Evolutionary conservation across 2,113 vertebrate species (phyloP).

Genomic region (Desmodus rotundus): DNA sequence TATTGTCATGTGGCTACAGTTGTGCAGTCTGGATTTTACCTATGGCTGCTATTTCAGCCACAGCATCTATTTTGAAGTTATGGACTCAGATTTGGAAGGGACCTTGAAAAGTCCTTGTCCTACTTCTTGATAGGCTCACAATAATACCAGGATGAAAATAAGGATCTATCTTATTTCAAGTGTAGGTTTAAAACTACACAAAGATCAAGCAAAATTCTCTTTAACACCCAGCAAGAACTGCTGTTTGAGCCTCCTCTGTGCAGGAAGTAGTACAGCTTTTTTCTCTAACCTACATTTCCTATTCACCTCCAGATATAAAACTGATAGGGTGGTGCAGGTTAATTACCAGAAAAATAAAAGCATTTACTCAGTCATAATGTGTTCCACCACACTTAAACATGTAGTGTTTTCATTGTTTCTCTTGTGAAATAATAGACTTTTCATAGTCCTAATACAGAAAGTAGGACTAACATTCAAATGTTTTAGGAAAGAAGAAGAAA

Average conservation of each 20-base stretch:
- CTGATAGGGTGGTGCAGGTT: background rate
- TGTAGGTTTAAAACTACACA: background rate
- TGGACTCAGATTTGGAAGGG: background rate
- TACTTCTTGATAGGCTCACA: constrained; percentile 3
- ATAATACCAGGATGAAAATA: constrained; percentile 30
- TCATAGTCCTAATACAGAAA: background rate
- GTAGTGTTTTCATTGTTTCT: constrained; percentile 22
- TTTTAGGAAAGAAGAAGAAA: background rate
- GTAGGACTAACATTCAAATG: background rate
- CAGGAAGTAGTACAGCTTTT: background rate
- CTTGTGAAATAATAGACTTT: constrained; percentile 6
- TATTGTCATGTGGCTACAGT: background rate
- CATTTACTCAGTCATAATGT: constrained; percentile 5
- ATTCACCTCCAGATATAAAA: constrained; percentile 18
- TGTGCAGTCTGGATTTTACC: background rate
- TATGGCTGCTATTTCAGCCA: background rate
- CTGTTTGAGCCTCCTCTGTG: background rate
- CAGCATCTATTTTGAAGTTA: background rate
- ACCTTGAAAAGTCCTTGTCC: constrained; percentile 48
- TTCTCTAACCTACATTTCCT: constrained; percentile 31
- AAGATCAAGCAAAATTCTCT: constrained; percentile 39
- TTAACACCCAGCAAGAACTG: constrained; percentile 13
- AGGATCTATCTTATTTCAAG: constrained; percentile 28
- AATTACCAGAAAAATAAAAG: constrained; percentile 41
- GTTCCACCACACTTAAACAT: constrained; percentile 12